Evolutionary conservation across 2,113 vertebrate genomes (phyloP).

Genomic region (Anarrhichthys ocellatus): DNA sequence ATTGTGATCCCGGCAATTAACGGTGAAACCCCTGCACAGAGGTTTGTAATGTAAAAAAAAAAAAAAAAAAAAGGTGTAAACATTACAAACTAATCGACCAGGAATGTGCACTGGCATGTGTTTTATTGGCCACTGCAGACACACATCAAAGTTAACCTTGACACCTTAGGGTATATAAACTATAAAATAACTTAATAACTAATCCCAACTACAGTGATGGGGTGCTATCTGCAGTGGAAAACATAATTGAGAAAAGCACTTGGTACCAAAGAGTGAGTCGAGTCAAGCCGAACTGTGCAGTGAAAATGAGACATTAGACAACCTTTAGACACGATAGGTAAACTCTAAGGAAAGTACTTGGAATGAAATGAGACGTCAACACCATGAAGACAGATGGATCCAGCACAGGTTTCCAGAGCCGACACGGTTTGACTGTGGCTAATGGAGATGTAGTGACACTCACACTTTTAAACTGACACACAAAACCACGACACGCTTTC

Average conservation of each 20-base stretch:
- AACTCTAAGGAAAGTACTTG: neutral
- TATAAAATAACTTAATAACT: too few species aligned
- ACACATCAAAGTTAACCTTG: too few species aligned
- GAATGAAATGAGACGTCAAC: conserved; percentile 7
- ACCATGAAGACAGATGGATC: neutral
- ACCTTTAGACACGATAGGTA: too few species aligned
- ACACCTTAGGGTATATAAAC: too few species aligned
- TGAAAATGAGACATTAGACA: neutral
- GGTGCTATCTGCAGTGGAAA: neutral
- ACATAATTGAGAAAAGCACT: neutral
- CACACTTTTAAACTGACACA: neutral
- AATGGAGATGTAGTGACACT: neutral
- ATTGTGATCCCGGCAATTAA: too few species aligned
- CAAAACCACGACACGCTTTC: neutral
- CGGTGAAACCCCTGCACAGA: too few species aligned
- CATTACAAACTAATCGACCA: too few species aligned
- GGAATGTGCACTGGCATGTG: too few species aligned
- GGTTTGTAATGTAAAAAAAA: too few species aligned
- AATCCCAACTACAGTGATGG: too few species aligned
- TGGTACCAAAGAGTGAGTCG: neutral
- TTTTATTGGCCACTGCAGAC: too few species aligned
- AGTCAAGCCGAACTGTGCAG: neutral
- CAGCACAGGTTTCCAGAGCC: conserved; percentile 2
- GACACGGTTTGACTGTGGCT: neutral
- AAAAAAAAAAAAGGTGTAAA: too few species aligned